Evolutionary conservation across 1,140 invertebrate species (phyloP).

Genomic region (Drosophila ambigua): DNA sequence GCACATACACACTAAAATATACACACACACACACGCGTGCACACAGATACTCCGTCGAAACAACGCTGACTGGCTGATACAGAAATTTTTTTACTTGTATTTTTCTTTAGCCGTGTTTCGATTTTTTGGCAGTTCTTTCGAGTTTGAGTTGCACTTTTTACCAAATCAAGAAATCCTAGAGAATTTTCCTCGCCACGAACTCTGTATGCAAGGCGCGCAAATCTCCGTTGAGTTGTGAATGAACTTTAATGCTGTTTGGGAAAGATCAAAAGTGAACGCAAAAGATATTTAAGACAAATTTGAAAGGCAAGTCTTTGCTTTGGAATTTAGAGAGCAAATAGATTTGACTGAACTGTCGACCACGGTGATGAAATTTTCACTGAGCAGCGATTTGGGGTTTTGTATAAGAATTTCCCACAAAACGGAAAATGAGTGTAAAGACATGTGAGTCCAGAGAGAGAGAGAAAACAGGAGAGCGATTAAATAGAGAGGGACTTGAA

Average conservation of each 20-base stretch:
- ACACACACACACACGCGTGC: slow-evolving; percentile 22
- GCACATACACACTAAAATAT: slow-evolving; percentile 23
- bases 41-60: slow-evolving; percentile 30
- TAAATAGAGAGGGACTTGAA: slow-evolving; percentile 7
- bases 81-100: slow-evolving; percentile 68
- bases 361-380: slow-evolving; percentile 83
- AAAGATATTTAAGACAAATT: slow-evolving; percentile 44
- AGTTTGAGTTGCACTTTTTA: slow-evolving; percentile 32
- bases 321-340: slow-evolving; percentile 52
- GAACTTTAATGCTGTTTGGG: slow-evolving; percentile 13
- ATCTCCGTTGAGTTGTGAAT: slow-evolving; percentile 8
- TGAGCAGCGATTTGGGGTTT: slow-evolving; percentile 59
- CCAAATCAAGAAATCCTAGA: slow-evolving; percentile 15
- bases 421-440: slow-evolving; percentile 54
- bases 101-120: slow-evolving; percentile 66
- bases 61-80: slow-evolving; percentile 70
- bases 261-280: slow-evolving; percentile 36
- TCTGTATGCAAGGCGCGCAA: neutral
- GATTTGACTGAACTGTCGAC: slow-evolving; percentile 71
- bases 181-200: slow-evolving; percentile 17
- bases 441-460: slow-evolving; percentile 25
- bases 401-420: slow-evolving; percentile 73
- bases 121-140: slow-evolving; percentile 62
- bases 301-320: slow-evolving; percentile 1
- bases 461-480: slow-evolving; percentile 14